These are phyloP conservation scores for Drosophila nikananu DNA, from an alignment of 1,140 invertebrate genomes.

Conservation along the genomic window DNA sequence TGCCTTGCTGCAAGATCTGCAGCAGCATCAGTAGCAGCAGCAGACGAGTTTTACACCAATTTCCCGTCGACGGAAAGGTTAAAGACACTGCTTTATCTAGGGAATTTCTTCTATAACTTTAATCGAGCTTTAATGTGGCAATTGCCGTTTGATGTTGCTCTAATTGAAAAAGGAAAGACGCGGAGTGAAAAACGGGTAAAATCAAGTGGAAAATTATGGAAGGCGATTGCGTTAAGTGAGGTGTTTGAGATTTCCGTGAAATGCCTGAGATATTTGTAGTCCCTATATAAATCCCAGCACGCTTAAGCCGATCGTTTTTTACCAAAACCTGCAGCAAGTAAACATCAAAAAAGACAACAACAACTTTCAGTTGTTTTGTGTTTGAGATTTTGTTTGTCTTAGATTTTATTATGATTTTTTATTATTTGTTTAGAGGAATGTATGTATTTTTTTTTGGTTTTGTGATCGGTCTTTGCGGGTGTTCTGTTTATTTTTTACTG, in stretches of 20 bases:
- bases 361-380: conserved; percentile 47
- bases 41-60: conserved; percentile 78
- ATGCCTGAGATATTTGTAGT: conserved; percentile 26
- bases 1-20: conserved; percentile 54
- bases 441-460: neutral
- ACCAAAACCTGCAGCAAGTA: conserved; percentile 42
- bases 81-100: conserved; percentile 64
- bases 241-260: conserved; percentile 31
- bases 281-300: conserved; percentile 30
- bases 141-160: conserved; percentile 66
- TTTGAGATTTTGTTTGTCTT: conserved; percentile 35
- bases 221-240: conserved; percentile 20
- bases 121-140: conserved; percentile 78
- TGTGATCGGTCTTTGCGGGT: conserved; percentile 40
- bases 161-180: conserved; percentile 76
- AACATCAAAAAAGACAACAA: conserved; percentile 37
- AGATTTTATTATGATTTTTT: conserved; percentile 40
- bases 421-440: conserved; percentile 40
- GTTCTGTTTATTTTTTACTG: conserved; percentile 74
- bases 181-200: conserved; percentile 50
- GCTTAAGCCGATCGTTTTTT: conserved; percentile 32
- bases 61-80: conserved; percentile 75
- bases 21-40: conserved; percentile 3
- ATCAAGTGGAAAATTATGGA: conserved; percentile 47
- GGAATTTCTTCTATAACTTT: conserved; percentile 68